Percentiles rank a stretch among this genome's conserved stretches.
Evolutionary conservation across 2,888 invertebrate genomes (phyloP).

Genomic region (Xylota sylvarum): DNA sequence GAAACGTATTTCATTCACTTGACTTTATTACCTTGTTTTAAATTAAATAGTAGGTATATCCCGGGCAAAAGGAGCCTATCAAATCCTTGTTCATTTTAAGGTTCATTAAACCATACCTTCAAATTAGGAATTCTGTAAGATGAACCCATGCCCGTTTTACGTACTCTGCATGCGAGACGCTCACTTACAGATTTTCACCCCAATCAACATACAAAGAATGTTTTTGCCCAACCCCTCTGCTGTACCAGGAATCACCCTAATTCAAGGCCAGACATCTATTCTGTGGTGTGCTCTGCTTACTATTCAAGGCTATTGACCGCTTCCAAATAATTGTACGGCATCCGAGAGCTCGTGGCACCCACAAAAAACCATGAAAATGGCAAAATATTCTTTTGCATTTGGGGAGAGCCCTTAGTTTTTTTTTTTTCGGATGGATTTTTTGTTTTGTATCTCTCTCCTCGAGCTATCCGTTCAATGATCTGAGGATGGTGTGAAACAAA

Average conservation of each 20-base stretch:
- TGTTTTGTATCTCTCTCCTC: slow-evolving; percentile 6
- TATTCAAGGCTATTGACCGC: slow-evolving; percentile 74
- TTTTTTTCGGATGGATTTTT: not conserved
- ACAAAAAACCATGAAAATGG: slow-evolving; percentile 21
- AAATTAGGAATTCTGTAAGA: slow-evolving; percentile 52
- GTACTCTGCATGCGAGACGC: slow-evolving; percentile 35
- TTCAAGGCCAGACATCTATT: slow-evolving; percentile 74
- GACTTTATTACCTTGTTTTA: slow-evolving; percentile 46
- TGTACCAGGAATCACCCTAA: slow-evolving; percentile 27
- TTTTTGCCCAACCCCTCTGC: slow-evolving; percentile 14
- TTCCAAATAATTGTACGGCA: slow-evolving; percentile 32
- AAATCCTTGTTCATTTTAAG: slow-evolving; percentile 66
- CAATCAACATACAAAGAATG: slow-evolving; percentile 60
- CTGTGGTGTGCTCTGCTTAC: slow-evolving; percentile 56
- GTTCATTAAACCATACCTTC: slow-evolving; percentile 58
- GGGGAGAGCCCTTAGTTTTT: not conserved
- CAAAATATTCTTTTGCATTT: slow-evolving; percentile 45
- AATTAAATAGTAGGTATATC: slow-evolving; percentile 39
- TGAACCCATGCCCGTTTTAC: slow-evolving; percentile 23
- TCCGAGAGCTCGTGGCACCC: slow-evolving; percentile 12
- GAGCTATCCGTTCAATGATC: slow-evolving; percentile 70
- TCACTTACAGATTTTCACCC: slow-evolving; percentile 33
- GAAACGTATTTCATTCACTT: slow-evolving; percentile 25
- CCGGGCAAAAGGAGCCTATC: slow-evolving; percentile 29
- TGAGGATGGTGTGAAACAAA: slow-evolving; percentile 4